These are phyloP conservation scores for Prosapia bicincta DNA, from an alignment of 2,888 invertebrate species.

Conservation along the genomic window DNA sequence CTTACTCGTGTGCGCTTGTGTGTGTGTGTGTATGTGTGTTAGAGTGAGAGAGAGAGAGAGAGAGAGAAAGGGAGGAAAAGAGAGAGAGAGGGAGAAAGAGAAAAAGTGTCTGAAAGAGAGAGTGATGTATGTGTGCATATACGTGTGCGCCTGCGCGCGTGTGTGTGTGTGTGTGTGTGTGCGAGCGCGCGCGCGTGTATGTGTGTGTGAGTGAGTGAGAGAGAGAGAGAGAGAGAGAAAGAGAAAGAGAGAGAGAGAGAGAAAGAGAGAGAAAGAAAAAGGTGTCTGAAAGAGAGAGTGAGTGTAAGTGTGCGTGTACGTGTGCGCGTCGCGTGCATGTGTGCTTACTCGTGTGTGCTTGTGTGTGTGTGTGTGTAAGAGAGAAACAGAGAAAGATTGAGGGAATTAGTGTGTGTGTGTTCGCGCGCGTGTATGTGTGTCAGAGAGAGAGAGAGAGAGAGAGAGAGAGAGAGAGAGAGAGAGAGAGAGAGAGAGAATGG, in stretches of 20 bases:
- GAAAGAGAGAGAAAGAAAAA: not conserved
- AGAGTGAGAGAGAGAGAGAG: constrained; percentile 3
- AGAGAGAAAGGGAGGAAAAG: not conserved
- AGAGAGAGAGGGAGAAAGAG: constrained; percentile 1
- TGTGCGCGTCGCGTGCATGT: not conserved
- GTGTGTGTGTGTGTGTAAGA: not conserved
- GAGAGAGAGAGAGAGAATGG: not conserved
- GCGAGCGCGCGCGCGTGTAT: not conserved
- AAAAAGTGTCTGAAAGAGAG: not conserved
- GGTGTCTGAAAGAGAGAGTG: not conserved
- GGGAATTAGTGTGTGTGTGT: not conserved
- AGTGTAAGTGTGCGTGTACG: not conserved
- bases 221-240: constrained; percentile 3
- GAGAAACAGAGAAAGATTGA: not conserved
- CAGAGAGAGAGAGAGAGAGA: constrained; percentile 3
- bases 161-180: not conserved
- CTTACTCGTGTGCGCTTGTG: not conserved
- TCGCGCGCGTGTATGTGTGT: not conserved
- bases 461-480: constrained; percentile 5
- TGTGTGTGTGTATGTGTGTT: not conserved
- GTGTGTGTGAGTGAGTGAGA: not conserved
- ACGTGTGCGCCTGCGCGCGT: not conserved
- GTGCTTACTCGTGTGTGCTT: not conserved
- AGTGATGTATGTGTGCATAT: not conserved
- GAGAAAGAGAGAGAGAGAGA: constrained; percentile 3